phyloP scores from a whole-genome alignment of 2,888 invertebrate species.

The Eupeodes luniger region DNA sequence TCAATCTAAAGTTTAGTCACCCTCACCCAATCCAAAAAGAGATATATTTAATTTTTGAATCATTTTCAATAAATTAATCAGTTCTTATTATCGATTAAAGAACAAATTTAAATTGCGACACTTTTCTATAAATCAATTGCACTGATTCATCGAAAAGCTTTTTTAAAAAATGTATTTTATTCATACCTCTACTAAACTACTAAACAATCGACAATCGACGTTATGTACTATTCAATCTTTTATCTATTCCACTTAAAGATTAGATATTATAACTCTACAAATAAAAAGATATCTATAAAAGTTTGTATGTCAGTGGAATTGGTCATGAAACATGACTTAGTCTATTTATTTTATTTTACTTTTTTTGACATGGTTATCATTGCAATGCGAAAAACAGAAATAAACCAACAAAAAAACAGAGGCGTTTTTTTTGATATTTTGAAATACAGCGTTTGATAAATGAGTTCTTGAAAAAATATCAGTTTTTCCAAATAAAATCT shows the following conservation, averaged over 20 bases:
- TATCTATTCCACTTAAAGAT: constrained; percentile 57
- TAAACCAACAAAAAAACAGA: background rate
- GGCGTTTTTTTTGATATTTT: constrained; percentile 14
- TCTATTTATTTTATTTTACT: background rate
- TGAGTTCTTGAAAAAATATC: background rate
- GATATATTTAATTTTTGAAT: background rate
- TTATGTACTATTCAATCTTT: constrained; percentile 39
- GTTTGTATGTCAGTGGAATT: background rate
- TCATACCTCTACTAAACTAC: background rate
- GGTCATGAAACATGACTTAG: constrained; percentile 19
- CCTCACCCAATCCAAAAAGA: background rate
- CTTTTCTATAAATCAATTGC: background rate
- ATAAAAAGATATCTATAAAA: background rate
- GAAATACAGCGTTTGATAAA: background rate
- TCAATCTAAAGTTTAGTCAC: constrained; percentile 9
- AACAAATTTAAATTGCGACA: constrained; percentile 17
- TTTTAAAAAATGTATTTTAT: background rate
- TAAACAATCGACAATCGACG: background rate
- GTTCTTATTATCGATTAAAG: constrained; percentile 4
- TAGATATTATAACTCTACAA: constrained; percentile 47
- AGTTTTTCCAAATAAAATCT: background rate
- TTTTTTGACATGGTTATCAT: background rate
- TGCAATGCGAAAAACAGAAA: background rate
- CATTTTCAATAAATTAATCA: constrained; percentile 10
- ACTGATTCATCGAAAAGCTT: constrained; percentile 16